These are phyloP conservation scores for Oscheius sp. DNA, from an alignment of 2,888 invertebrate genomes.

Conservation along the genomic window DNA sequence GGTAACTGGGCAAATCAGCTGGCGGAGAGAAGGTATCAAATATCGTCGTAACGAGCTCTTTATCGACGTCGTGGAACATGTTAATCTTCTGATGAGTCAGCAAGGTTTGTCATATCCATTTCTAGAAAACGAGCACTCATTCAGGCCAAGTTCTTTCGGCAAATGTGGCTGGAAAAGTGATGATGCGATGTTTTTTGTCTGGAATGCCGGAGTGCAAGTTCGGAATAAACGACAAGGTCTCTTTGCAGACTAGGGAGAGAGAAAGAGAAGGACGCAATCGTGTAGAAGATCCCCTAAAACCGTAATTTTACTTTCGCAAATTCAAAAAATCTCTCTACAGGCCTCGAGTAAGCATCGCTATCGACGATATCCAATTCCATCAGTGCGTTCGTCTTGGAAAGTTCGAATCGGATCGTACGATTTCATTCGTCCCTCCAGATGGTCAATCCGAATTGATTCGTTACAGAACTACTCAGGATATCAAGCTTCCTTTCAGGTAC, in stretches of 20 bases:
- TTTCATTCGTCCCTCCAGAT: conserved; percentile 98
- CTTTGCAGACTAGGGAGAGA: conserved; percentile 76
- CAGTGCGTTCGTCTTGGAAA: conserved; percentile 99
- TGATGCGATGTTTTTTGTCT: conserved; percentile 98
- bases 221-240: conserved; percentile 98
- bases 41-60: conserved; percentile 97
- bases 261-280: not conserved
- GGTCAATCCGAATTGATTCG: conserved; percentile 99
- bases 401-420: conserved; percentile 99
- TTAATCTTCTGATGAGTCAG: conserved; percentile 89
- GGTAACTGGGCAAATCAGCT: conserved; percentile 84
- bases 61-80: conserved; percentile 96
- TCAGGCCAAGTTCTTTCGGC: conserved; percentile 96
- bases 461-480: conserved; percentile 99
- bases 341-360: conserved; percentile 94
- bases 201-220: conserved; percentile 99
- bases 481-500: conserved; percentile 89
- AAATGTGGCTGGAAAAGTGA: conserved; percentile 97
- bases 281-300: conserved; percentile 38
- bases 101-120: conserved; percentile 30
- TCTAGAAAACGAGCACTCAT: conserved; percentile 40
- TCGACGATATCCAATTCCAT: conserved; percentile 99
- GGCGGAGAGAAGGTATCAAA: conserved; percentile 98
- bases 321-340: conserved; percentile 39
- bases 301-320: conserved; percentile 25